Conservation (phyloP, 1,140 invertebrate genomes). For the Brachionus rubens region DNA sequence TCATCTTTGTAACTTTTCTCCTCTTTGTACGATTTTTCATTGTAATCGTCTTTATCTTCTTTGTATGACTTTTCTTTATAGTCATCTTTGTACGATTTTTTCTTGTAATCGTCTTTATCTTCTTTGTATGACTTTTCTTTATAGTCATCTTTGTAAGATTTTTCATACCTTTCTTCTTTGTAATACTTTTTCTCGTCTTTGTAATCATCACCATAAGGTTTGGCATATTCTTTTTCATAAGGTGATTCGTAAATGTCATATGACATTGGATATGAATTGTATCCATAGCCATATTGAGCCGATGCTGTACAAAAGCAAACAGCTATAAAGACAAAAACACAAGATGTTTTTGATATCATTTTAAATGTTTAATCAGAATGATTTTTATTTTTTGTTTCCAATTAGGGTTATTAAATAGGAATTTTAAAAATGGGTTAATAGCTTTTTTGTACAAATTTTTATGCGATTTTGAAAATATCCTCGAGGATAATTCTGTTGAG, state of each 20-base stretch:
- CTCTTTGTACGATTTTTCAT: conserved; percentile 15
- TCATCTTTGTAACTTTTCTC: conserved; percentile 3
- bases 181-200: too few relatives aligned
- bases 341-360: neutral
- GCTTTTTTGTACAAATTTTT: too few relatives aligned
- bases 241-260: neutral
- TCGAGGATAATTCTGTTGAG: too few relatives aligned
- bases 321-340: neutral
- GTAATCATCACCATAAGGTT: too few relatives aligned
- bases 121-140: too few relatives aligned
- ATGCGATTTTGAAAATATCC: too few relatives aligned
- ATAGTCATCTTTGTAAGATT: too few relatives aligned
- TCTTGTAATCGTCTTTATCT: neutral
- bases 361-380: too few relatives aligned
- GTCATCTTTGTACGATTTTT: neutral
- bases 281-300: conserved; percentile 2
- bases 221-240: neutral
- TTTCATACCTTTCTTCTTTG: too few relatives aligned
- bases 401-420: too few relatives aligned
- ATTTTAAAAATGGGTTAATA: too few relatives aligned
- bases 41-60: neutral
- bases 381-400: neutral
- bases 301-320: neutral
- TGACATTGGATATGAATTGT: too few relatives aligned
- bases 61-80: neutral